These are phyloP conservation scores for Perodicticus potto DNA, from an alignment of 2,797 vertebrate species.

Conservation along the genomic window DNA sequence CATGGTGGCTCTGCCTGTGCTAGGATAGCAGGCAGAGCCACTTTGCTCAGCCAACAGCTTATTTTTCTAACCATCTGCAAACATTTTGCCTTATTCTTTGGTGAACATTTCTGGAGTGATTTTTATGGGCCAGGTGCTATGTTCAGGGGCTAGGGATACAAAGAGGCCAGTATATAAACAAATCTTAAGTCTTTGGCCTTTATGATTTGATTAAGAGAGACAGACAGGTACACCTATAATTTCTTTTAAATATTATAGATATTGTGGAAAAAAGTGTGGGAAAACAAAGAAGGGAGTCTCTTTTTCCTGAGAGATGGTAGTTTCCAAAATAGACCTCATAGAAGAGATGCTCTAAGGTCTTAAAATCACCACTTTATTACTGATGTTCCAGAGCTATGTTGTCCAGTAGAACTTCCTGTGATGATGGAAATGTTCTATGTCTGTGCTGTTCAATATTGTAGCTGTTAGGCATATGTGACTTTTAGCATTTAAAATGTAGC, in stretches of 20 bases:
- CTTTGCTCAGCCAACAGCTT: not conserved
- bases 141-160: not conserved
- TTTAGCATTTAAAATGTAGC: conserved; percentile 23
- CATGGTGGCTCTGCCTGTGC: too few species aligned
- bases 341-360: not conserved
- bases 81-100: not conserved
- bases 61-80: not conserved
- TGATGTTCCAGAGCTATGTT: not conserved
- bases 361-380: not conserved
- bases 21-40: too few species aligned
- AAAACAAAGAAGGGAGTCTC: not conserved
- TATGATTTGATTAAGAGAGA: conserved; percentile 37
- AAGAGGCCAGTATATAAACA: not conserved
- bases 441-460: not conserved
- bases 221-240: not conserved
- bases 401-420: not conserved
- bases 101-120: not conserved
- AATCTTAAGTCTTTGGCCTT: not conserved
- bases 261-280: not conserved
- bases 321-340: not conserved
- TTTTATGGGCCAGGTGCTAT: not conserved
- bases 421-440: not conserved
- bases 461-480: not conserved
- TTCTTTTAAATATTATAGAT: not conserved
- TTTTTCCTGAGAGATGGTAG: not conserved